A percentile compares a stretch with the other conserved stretches of the same genome.
These are phyloP conservation scores for Serilophus lunatus DNA, from an alignment of 2,113 vertebrate genomes.

Conservation along the genomic window DNA sequence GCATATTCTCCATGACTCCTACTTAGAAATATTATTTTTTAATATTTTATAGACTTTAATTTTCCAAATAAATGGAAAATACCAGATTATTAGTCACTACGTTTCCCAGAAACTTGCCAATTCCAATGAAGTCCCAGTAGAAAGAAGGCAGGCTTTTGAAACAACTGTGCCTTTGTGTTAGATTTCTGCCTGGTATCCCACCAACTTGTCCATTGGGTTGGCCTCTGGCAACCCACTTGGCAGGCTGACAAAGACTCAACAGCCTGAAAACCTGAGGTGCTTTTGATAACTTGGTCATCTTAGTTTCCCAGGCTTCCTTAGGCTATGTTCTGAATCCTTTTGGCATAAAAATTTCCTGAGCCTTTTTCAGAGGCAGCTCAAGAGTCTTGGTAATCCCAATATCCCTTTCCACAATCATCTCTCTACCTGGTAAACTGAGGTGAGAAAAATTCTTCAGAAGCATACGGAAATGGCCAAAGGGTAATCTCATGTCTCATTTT, in stretches of 20 bases:
- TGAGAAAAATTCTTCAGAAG: neutral
- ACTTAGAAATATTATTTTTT: neutral
- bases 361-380: neutral
- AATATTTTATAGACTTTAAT: neutral
- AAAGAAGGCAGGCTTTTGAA: neutral
- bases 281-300: neutral
- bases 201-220: neutral
- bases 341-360: neutral
- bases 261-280: neutral
- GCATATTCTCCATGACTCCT: neutral
- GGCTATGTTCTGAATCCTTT: neutral
- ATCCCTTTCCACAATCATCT: neutral
- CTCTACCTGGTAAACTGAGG: neutral
- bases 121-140: neutral
- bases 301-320: neutral
- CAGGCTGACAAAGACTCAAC: neutral
- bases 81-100: neutral
- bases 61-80: conserved; percentile 14
- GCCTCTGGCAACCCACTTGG: neutral
- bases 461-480: neutral
- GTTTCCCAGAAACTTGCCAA: conserved; percentile 4
- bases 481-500: neutral
- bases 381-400: neutral
- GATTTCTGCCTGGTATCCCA: neutral
- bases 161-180: neutral